Conservation (phyloP, 2,797 vertebrate species). For the Neosilurus hyrtlii region DNA sequence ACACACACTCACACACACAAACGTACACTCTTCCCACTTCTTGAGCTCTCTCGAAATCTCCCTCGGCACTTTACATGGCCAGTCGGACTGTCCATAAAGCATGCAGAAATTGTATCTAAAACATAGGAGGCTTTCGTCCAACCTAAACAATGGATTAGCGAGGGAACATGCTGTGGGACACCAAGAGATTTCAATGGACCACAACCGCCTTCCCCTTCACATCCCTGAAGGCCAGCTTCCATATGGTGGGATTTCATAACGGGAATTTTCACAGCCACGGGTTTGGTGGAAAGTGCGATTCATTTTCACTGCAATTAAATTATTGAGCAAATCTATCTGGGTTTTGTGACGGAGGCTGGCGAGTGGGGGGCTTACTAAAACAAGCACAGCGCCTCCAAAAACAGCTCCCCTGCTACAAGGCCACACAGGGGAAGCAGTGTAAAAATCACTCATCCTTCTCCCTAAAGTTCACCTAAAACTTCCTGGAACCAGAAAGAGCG, state of each 20-base stretch:
- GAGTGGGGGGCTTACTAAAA: conserved; percentile 43
- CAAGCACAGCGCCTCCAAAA: conserved; percentile 44
- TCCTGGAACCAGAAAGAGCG: conserved; percentile 65
- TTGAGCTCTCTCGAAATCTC: conserved; percentile 39
- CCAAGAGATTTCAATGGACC: conserved; percentile 30
- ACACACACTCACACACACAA: conserved; percentile 25
- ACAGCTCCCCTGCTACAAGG: conserved; percentile 38
- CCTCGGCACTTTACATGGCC: conserved; percentile 31
- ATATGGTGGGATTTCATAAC: conserved; percentile 23
- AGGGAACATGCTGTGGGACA: conserved; percentile 45
- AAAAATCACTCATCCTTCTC: conserved; percentile 63
- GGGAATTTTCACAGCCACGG: conserved; percentile 28
- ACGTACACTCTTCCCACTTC: conserved; percentile 21
- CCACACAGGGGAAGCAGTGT: conserved; percentile 61
- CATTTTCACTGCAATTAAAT: conserved; percentile 46
- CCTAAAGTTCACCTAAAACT: conserved; percentile 68
- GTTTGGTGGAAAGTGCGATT: conserved; percentile 38
- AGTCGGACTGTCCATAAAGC: conserved; percentile 41
- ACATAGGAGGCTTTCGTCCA: conserved; percentile 40
- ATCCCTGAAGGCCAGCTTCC: conserved; percentile 36
- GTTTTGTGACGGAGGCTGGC: conserved; percentile 22
- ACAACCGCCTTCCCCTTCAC: conserved; percentile 31
- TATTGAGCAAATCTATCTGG: conserved; percentile 34
- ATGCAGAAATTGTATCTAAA: conserved; percentile 47
- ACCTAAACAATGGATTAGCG: conserved; percentile 55